Conservation (phyloP, 2,113 vertebrate species). For the Hypanus sabinus region DNA sequence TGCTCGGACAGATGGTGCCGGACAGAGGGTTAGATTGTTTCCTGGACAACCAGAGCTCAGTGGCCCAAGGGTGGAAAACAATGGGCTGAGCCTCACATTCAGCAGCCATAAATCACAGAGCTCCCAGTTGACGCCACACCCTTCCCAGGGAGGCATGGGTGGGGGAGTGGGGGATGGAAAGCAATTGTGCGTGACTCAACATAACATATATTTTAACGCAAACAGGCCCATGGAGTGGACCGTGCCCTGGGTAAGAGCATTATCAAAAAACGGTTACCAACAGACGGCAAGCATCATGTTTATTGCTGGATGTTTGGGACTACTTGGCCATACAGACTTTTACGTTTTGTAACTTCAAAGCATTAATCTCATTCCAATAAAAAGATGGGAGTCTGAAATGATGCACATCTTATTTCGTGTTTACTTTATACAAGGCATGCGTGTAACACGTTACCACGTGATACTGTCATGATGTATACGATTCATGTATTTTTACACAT, state of each 20-base stretch:
- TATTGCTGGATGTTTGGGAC: not conserved
- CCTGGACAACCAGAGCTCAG: not conserved
- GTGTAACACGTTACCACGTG: too few species aligned
- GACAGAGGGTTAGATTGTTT: not conserved
- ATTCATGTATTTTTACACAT: too few species aligned
- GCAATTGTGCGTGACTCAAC: not conserved
- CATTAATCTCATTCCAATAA: too few species aligned
- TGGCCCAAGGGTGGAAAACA: not conserved
- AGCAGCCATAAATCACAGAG: not conserved
- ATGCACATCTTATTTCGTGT: too few species aligned
- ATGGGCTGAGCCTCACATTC: not conserved
- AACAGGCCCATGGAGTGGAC: not conserved
- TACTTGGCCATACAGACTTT: not conserved
- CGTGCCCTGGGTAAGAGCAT: not conserved
- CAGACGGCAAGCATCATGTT: not conserved
- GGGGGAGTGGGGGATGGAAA: not conserved
- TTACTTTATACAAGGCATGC: too few species aligned
- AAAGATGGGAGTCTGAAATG: too few species aligned
- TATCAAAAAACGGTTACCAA: not conserved
- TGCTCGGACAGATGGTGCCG: not conserved
- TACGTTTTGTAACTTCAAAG: too few species aligned
- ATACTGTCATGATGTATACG: too few species aligned
- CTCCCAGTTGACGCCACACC: not conserved
- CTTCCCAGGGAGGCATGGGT: not conserved
- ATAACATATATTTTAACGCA: not conserved